These are phyloP conservation scores for Poecile atricapillus DNA, from an alignment of 2,113 vertebrate genomes.

Conservation along the genomic window DNA sequence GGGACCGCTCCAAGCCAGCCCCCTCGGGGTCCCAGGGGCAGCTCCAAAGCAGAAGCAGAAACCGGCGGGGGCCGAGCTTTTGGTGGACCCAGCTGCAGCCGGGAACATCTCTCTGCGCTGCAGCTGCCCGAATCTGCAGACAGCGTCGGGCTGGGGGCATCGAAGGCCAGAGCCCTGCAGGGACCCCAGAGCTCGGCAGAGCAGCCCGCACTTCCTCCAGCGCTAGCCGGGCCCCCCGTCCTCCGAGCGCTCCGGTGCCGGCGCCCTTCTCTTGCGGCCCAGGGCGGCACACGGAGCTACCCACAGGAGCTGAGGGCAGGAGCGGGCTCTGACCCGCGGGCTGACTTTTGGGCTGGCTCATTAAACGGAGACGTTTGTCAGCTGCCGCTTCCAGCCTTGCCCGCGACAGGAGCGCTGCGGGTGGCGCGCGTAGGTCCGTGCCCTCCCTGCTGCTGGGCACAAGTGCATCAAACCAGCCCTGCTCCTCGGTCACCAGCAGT, in stretches of 20 bases:
- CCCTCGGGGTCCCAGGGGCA: rapidly evolving
- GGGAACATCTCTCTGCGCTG: neutral
- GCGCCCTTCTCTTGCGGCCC: rapidly evolving
- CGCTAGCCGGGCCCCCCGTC: neutral
- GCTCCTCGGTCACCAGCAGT: neutral
- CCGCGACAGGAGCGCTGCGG: rapidly evolving
- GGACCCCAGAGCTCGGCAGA: no score
- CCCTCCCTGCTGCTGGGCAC: rapidly evolving
- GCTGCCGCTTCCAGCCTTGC: neutral
- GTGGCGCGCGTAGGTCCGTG: rapidly evolving
- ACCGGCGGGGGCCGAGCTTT: rapidly evolving
- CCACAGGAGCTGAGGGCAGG: rapidly evolving
- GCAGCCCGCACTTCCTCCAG: no score
- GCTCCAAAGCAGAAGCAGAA: neutral
- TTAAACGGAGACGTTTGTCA: neutral
- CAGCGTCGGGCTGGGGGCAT: neutral
- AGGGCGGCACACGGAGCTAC: rapidly evolving
- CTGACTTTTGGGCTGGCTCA: neutral
- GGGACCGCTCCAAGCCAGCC: neutral
- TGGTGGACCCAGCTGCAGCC: neutral
- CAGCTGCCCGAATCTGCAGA: neutral
- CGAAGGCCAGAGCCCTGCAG: neutral
- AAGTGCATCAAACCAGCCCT: rapidly evolving
- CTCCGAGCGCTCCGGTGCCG: rapidly evolving
- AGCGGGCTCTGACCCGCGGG: neutral